A percentile compares a stretch with the other conserved stretches of the same genome.
Conservation (phyloP, 1,140 invertebrate genomes). For the Anthonomus grandis region DNA sequence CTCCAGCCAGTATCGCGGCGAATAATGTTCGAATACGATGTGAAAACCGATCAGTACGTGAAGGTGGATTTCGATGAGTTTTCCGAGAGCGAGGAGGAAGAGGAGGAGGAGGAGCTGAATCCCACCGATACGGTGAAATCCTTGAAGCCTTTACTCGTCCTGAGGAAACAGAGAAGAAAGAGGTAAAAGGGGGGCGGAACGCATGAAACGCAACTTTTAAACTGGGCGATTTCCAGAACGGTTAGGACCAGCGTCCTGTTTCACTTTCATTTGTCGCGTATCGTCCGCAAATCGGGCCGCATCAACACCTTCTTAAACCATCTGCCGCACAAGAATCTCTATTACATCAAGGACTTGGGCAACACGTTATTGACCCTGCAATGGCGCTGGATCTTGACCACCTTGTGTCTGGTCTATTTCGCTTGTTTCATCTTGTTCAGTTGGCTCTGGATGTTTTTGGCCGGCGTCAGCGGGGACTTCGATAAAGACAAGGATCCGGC, state of each 20-base stretch:
- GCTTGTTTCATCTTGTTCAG: conserved; percentile 36
- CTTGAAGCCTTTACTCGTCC: conserved; percentile 21
- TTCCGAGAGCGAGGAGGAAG: conserved; percentile 21
- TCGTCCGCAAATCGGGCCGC: conserved; percentile 36
- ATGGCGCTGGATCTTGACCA: conserved; percentile 59
- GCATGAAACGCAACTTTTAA: too few relatives aligned
- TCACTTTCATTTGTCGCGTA: conserved; percentile 23
- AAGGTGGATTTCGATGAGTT: conserved; percentile 30
- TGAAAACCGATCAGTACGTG: conserved; percentile 19
- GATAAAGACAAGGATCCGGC: conserved; percentile 5
- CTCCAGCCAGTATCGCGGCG: too few relatives aligned
- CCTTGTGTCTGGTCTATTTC: conserved; percentile 47
- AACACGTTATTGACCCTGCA: conserved; percentile 60
- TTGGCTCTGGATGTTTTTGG: conserved; percentile 36
- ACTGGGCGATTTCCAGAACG: conserved; percentile 20
- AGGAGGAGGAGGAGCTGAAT: conserved; percentile 19
- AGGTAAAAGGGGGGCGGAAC: too few relatives aligned
- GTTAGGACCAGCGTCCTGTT: conserved; percentile 18
- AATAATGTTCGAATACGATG: conserved; percentile 22
- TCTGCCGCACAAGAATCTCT: conserved; percentile 36
- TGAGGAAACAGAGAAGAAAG: conserved; percentile 20
- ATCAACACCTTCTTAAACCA: conserved; percentile 32
- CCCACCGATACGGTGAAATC: conserved; percentile 24
- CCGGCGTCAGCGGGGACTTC: conserved; percentile 36
- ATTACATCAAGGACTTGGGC: conserved; percentile 58